A percentile compares a stretch with the other conserved stretches of the same genome.
These are phyloP conservation scores for Dendrolimus kikuchii DNA, from an alignment of 1,140 invertebrate species.

Conservation along the genomic window DNA sequence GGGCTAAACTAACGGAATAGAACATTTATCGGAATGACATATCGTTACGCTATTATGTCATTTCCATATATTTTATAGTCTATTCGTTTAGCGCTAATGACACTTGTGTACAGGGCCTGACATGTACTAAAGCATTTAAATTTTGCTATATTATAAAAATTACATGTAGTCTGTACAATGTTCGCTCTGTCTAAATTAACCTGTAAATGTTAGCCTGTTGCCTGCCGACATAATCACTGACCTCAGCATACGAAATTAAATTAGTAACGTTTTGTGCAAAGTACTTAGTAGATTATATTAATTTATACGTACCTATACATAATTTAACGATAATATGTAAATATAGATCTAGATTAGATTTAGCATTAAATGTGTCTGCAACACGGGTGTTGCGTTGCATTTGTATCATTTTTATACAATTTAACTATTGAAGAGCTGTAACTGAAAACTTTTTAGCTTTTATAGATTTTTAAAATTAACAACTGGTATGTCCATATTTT, in stretches of 20 bases:
- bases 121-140: too few relatives aligned
- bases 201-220: too few relatives aligned
- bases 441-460: slow-evolving; percentile 22
- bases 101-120: too few relatives aligned
- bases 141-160: too few relatives aligned
- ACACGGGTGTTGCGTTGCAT: slow-evolving; percentile 7
- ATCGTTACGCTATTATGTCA: too few relatives aligned
- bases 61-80: too few relatives aligned
- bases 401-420: slow-evolving; percentile 47
- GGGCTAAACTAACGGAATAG: too few relatives aligned
- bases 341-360: slow-evolving; percentile 40
- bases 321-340: slow-evolving; percentile 57
- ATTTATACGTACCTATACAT: slow-evolving; percentile 55
- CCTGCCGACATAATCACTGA: slow-evolving; percentile 21
- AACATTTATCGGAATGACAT: too few relatives aligned
- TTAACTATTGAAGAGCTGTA: slow-evolving; percentile 46
- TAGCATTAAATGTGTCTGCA: slow-evolving; percentile 2
- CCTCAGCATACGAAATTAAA: slow-evolving; percentile 49
- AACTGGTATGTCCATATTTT: slow-evolving; percentile 5
- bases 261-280: slow-evolving; percentile 67
- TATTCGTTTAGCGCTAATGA: too few relatives aligned
- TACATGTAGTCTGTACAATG: too few relatives aligned
- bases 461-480: slow-evolving; percentile 23
- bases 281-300: slow-evolving; percentile 71
- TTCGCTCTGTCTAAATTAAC: too few relatives aligned